Base-by-base conservation (phyloP, 2,888 invertebrate species). In the Ernsta delagoae region DNA sequence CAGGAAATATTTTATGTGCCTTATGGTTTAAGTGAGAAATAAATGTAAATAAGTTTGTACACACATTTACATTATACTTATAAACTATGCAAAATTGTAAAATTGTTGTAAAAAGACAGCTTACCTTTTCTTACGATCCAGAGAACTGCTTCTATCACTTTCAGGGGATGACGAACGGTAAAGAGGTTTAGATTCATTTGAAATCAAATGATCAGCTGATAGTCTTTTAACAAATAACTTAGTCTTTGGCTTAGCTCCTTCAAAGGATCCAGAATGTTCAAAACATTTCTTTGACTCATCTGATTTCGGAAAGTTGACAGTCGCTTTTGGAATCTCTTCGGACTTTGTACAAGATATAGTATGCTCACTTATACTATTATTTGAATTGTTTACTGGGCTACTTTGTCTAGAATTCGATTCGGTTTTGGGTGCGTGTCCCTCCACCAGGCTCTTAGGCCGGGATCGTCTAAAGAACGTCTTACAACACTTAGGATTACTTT, bases 201-300 rank as follows among this genome's bases (percentile, higher is more conserved):
- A 83, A 77, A 93, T 91, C 70, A 93, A 81, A 80, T 93, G 93
- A 81, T 93, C 93, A 73, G 92, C 93, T 72, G 93, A 93, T 68
- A 93, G 79, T 76, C 93, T 84, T 73, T 93, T 93, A 63, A 92
- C 90, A 87, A 92, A 92, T 73, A 90, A 80, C 78, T 91, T 92
- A 79, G 82, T 88, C 75, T 89, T 92, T 53, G 87, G 81, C 78
- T 92, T 93, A 62, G 87, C 86, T 59, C 91, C 92, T 83, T 93
- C 93, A 85, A 93, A 91, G 50, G 92, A 93, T 56, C 88, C 89
- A 59, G 92, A 89, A 79, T 92, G 90, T 75, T 93, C 92, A 81
- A 91, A 92, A 80, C 78, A 85, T 74, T 88, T 91, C 77, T 86
- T 88, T 24, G 81, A 70, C 73, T 90, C 89, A 70, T 87, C 89